Evolutionary conservation across 2,888 invertebrate species (phyloP).

Genomic region (Tachina fera): DNA sequence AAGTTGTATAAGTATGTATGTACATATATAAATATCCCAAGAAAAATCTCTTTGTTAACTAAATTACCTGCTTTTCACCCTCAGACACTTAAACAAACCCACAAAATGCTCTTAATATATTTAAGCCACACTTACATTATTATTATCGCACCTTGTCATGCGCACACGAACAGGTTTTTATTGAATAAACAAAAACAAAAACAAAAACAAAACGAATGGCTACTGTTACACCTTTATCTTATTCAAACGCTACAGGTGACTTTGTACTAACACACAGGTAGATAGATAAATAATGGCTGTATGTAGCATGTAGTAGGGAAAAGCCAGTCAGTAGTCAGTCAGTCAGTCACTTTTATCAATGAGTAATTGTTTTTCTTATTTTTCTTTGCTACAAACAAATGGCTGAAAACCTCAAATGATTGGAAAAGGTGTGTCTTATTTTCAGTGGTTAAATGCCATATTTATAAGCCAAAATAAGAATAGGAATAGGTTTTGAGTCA

Average conservation of each 20-base stretch:
- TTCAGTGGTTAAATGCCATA: background rate
- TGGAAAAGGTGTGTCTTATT: slow-evolving; percentile 53
- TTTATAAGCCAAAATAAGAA: background rate
- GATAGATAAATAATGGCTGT: slow-evolving; percentile 15
- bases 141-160: slow-evolving; percentile 73
- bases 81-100: slow-evolving; percentile 47
- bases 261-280: slow-evolving; percentile 21
- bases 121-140: slow-evolving; percentile 54
- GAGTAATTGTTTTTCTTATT: slow-evolving; percentile 4
- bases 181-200: slow-evolving; percentile 21
- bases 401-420: slow-evolving; percentile 40
- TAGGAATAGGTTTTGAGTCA: background rate
- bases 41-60: background rate
- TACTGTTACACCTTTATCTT: slow-evolving; percentile 53
- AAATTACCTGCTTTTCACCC: slow-evolving; percentile 60
- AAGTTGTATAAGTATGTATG: background rate
- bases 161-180: slow-evolving; percentile 75
- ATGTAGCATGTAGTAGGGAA: background rate
- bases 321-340: background rate
- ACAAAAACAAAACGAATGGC: slow-evolving; percentile 29
- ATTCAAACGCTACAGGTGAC: slow-evolving; percentile 61
- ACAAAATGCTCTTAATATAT: slow-evolving; percentile 55
- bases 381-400: slow-evolving; percentile 35
- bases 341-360: slow-evolving; percentile 35
- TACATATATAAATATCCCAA: background rate